phyloP scores from a whole-genome alignment of 2,888 invertebrate genomes.

The Rapana venosa region DNA sequence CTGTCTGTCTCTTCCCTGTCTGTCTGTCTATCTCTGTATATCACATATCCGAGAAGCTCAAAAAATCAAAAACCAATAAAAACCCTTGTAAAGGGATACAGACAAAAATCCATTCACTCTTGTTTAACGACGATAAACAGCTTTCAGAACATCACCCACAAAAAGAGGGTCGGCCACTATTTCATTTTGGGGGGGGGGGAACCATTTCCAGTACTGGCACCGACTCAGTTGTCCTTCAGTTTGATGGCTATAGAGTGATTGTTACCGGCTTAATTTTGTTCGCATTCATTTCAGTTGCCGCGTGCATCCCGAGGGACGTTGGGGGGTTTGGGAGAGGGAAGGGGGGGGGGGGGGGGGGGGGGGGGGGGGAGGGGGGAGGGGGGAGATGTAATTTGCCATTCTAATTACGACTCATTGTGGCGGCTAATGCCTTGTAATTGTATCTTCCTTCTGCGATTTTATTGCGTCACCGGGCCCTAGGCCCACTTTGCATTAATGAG shows the following conservation, averaged over 20 bases:
- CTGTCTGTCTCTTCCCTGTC: no score
- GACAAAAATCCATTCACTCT: no score
- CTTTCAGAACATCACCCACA: no score
- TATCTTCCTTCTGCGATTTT: not conserved
- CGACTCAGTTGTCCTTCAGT: not conserved
- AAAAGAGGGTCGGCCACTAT: no score
- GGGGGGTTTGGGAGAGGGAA: no score
- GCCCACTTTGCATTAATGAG: not conserved
- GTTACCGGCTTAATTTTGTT: conserved; percentile 6
- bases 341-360: not conserved
- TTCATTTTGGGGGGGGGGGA: no score
- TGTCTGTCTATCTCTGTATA: no score
- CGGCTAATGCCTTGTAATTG: conserved; percentile 8
- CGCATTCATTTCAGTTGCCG: not conserved
- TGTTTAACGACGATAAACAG: no score
- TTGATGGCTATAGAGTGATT: not conserved
- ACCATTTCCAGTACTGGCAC: no score
- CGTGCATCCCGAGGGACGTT: not conserved
- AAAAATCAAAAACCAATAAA: no score
- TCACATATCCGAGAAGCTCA: no score
- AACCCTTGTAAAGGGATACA: no score
- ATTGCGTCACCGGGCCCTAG: not conserved
- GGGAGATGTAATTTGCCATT: not conserved
- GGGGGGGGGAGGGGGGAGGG: not conserved
- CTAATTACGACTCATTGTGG: conserved; percentile 3